These are phyloP conservation scores for Halichoeres trimaculatus DNA, from an alignment of 2,113 vertebrate species.

Conservation along the genomic window DNA sequence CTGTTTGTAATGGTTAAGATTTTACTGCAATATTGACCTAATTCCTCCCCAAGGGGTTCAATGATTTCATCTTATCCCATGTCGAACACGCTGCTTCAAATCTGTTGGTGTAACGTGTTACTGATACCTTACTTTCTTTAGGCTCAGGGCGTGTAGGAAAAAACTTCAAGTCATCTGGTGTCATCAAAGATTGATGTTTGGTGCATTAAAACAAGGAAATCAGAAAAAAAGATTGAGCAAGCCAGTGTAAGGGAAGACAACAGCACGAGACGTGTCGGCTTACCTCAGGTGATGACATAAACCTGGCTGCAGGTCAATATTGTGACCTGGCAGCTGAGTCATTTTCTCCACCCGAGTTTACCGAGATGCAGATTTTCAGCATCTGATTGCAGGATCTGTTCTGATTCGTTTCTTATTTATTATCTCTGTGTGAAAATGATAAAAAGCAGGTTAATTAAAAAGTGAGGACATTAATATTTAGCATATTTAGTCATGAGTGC, in stretches of 20 bases:
- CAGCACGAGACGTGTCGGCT: conserved; percentile 44
- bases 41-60: conserved; percentile 12
- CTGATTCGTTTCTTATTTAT: neutral
- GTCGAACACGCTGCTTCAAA: neutral
- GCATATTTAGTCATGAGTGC: neutral
- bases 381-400: conserved; percentile 17
- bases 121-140: neutral
- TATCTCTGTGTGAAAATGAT: neutral
- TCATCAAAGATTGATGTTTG: neutral
- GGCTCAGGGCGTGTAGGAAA: neutral
- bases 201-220: neutral
- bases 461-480: neutral
- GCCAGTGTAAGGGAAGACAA: conserved; percentile 26
- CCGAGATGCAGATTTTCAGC: conserved; percentile 41
- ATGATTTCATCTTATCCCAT: conserved; percentile 10
- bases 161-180: neutral
- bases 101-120: neutral
- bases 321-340: conserved; percentile 31
- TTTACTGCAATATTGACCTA: conserved; percentile 32
- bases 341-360: conserved; percentile 39
- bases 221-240: neutral
- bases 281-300: conserved; percentile 47
- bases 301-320: conserved; percentile 47
- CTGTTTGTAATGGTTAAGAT: no score
- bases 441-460: neutral